A percentile compares a stretch with the other conserved stretches of the same genome.
These are phyloP conservation scores for Umimayanthus kanabou DNA, from an alignment of 92 coral and sea anemone genomes.

Conservation along the genomic window DNA sequence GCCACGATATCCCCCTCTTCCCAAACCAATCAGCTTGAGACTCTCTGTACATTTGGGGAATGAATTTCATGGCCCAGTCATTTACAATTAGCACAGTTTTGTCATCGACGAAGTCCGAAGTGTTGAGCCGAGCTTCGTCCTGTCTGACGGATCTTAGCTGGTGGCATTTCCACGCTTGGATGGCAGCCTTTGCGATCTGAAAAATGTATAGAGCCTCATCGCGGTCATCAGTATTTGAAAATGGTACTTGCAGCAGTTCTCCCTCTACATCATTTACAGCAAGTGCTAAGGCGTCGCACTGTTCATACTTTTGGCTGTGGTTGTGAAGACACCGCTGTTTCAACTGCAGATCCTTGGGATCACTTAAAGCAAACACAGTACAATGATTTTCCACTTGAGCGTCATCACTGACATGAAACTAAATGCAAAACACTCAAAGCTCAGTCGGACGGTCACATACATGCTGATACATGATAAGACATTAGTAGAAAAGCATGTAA, in stretches of 20 bases:
- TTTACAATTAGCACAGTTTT: slow-evolving; percentile 8
- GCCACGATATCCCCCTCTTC: slow-evolving; percentile 26
- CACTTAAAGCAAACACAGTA: too few species aligned
- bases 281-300: background rate
- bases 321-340: background rate
- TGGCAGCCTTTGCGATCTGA: slow-evolving; percentile 43
- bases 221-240: slow-evolving; percentile 37
- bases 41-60: slow-evolving; percentile 15
- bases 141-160: slow-evolving; percentile 20
- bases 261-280: background rate
- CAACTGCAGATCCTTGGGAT: too few species aligned
- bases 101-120: slow-evolving; percentile 7
- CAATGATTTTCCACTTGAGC: too few species aligned
- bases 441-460: too few species aligned
- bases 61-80: slow-evolving; percentile 40
- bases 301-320: background rate
- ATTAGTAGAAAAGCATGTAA: too few species aligned
- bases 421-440: too few species aligned
- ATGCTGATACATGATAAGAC: too few species aligned
- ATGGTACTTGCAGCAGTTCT: slow-evolving; percentile 2
- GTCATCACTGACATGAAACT: too few species aligned
- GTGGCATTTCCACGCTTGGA: slow-evolving; percentile 49
- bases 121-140: slow-evolving; percentile 34
- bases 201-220: slow-evolving; percentile 52
- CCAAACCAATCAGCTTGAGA: slow-evolving; percentile 32